Evolutionary conservation across 2,888 invertebrate genomes (phyloP).

Genomic region (Dusona sp.): DNA sequence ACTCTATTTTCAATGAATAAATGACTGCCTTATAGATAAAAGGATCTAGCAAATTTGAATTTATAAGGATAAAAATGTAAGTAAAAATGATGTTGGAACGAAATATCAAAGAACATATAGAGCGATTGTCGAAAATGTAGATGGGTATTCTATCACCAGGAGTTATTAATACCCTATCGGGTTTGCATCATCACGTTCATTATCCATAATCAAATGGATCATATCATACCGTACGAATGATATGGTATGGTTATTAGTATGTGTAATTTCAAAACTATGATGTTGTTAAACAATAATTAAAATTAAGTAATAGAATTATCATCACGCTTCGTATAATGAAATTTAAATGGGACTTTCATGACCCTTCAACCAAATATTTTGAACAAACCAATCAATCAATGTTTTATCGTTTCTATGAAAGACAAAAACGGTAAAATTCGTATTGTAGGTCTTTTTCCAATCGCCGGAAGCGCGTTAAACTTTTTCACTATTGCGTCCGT

Average conservation of each 20-base stretch:
- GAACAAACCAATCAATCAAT: not conserved
- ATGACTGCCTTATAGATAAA: not conserved
- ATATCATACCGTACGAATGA: not conserved
- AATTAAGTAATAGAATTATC: not conserved
- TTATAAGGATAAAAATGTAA: not conserved
- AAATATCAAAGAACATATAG: not conserved
- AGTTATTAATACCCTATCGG: slow-evolving; percentile 8
- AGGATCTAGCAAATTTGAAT: not conserved
- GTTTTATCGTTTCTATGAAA: not conserved
- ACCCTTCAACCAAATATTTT: not conserved
- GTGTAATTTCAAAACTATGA: not conserved
- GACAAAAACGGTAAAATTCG: not conserved
- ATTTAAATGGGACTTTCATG: not conserved
- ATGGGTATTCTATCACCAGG: not conserved
- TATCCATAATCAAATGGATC: not conserved
- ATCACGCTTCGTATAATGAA: not conserved
- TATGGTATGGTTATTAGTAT: no score
- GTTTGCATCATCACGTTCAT: not conserved
- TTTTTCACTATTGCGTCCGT: not conserved
- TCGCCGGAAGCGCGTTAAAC: not conserved
- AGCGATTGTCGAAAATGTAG: not conserved
- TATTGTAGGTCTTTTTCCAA: not conserved
- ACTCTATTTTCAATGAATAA: not conserved
- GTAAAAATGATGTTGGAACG: not conserved
- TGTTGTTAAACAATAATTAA: not conserved